Base-by-base conservation (phyloP, 2,113 vertebrate species). In the Agelaius tricolor region DNA sequence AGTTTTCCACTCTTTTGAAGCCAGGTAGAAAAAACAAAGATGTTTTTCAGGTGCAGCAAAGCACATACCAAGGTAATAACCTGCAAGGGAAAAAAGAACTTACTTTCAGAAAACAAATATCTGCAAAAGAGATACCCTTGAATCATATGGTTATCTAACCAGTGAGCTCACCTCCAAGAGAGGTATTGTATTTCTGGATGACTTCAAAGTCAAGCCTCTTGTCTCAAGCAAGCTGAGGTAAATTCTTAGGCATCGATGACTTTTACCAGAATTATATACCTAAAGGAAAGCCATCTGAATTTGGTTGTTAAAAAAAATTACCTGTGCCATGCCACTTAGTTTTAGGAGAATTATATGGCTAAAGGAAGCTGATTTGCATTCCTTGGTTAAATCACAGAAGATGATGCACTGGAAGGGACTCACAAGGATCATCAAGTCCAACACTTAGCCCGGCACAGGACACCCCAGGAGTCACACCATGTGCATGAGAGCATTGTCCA, bases 31-130 rank as follows among this genome's bases (percentile, higher is more conserved):
- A 78, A 95, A 97, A 57, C 87, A 96, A 30, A 99, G 98, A 54
- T 98, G 97, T 75, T 99, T 98, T 17, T 99, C 99, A 13, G 99
- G 98, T 61, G 98, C 98, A 27, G 99, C 99, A 4, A 99, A 94
- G 93, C 99, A 99, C 99, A 99, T 99, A 27, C 99, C 99, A 72
- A 98, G 37, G 63, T 99, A 99, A 97, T 99, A 99, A 85, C 99
- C 99, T 99, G 95, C 80, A 89, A 96, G 28, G 33, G 54, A 39
- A 90, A 22, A 66, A 31, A 91, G 15, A 13, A 3, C 6, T 41
- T 39, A 19, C 13, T 93, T 87, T 94, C 35, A 97, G 84, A 81
- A 94, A 44, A 30, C 39, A 89, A 88, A 37, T 33, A 47, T n/a
- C n/a, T 0, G 2, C 14, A 44, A 27, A 52, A 78, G 51, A 30